Evolutionary conservation across 2,113 vertebrate genomes (phyloP).

Genomic region (Saimiri boliviensis): DNA sequence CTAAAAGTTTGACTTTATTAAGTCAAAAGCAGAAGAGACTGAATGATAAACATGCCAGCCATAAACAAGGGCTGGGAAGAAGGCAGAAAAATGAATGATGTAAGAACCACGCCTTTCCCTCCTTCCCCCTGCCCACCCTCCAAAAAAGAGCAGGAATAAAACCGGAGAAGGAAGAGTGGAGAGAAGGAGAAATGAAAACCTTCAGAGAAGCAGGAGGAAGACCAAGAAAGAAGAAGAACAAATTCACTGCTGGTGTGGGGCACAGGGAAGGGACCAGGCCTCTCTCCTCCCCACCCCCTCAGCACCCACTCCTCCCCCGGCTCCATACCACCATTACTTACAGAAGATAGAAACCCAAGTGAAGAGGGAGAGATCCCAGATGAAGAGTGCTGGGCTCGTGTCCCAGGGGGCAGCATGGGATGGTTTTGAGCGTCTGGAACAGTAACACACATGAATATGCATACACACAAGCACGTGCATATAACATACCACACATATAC

Average conservation of each 20-base stretch:
- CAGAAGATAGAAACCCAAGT: not conserved
- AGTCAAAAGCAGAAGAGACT: not conserved
- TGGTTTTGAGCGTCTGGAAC: not conserved
- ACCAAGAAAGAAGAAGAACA: too few relatives aligned
- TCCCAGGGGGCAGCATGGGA: not conserved
- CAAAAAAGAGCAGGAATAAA: not conserved
- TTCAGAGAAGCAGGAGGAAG: not conserved
- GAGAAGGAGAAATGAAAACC: not conserved
- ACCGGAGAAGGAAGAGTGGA: not conserved
- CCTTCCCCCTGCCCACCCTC: not conserved
- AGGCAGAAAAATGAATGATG: not conserved
- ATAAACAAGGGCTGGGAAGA: not conserved
- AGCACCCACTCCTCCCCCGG: rapidly evolving
- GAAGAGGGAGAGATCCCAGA: not conserved
- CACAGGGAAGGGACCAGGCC: not conserved
- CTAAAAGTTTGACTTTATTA: not conserved
- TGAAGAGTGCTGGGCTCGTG: not conserved
- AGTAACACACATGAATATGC: not conserved
- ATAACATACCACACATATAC: too few relatives aligned
- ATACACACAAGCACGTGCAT: not conserved
- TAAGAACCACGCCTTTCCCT: not conserved
- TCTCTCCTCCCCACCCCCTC: not conserved
- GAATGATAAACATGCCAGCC: not conserved
- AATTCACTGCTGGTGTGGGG: rapidly evolving
- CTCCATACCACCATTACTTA: not conserved